These are phyloP conservation scores for Temnopleurus reevesii DNA, from an alignment of 53 echinoderm and acorn worm genomes.

Conservation along the genomic window DNA sequence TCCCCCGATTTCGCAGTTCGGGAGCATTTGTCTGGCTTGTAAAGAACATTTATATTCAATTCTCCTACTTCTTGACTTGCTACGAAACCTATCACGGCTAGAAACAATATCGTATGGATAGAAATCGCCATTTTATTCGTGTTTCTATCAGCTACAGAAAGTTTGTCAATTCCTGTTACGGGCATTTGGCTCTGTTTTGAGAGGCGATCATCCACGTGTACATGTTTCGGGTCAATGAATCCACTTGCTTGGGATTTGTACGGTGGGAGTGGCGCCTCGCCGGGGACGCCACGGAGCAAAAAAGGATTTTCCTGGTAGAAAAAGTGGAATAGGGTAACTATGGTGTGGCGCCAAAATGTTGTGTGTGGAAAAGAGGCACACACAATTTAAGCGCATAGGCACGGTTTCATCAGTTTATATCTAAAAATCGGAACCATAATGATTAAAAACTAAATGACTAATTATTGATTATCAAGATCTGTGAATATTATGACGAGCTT, in stretches of 20 bases:
- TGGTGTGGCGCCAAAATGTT: background rate
- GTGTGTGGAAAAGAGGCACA: too few relatives aligned
- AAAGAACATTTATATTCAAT: slow-evolving; percentile 36
- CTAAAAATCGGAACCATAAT: too few relatives aligned
- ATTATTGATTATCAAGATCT: too few relatives aligned
- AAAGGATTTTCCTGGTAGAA: background rate
- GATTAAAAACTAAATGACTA: too few relatives aligned
- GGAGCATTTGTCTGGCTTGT: slow-evolving; percentile 23
- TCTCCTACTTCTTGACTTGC: too few relatives aligned
- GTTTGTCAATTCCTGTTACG: background rate
- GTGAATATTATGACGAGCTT: too few relatives aligned
- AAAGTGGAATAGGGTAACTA: background rate
- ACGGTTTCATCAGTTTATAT: too few relatives aligned
- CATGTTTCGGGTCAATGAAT: background rate
- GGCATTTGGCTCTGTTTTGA: background rate
- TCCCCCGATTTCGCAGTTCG: slow-evolving; percentile 18
- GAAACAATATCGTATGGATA: background rate
- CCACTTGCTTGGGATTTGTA: too few relatives aligned
- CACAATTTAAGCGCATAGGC: too few relatives aligned
- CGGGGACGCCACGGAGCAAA: background rate
- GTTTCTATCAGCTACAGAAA: background rate
- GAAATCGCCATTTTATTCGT: background rate
- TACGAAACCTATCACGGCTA: background rate
- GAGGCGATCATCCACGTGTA: background rate
- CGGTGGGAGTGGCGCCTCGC: background rate